These are phyloP conservation scores for Apolygus lucorum DNA, from an alignment of 1,140 invertebrate species.

Conservation along the genomic window DNA sequence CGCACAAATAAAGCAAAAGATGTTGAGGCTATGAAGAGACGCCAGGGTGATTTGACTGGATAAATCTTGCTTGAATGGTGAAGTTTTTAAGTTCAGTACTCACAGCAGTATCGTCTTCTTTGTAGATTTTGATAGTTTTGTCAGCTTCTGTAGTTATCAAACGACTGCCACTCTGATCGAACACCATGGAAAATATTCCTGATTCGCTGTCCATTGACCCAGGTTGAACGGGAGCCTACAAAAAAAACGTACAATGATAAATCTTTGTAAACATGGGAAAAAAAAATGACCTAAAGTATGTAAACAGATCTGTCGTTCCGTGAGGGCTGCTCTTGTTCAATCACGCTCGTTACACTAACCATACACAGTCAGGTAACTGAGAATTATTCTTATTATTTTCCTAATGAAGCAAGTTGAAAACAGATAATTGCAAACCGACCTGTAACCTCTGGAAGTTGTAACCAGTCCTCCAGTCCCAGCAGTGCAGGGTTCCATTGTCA, in stretches of 20 bases:
- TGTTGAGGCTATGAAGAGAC: no score
- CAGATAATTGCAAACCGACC: no score
- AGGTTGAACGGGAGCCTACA: slow-evolving; percentile 85
- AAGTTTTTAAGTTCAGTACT: slow-evolving; percentile 34
- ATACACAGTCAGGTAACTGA: no score
- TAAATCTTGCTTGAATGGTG: not conserved
- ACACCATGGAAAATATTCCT: slow-evolving; percentile 91
- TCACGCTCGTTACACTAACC: no score
- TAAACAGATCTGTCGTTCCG: no score
- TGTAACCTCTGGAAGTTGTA: slow-evolving; percentile 92
- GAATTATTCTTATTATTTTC: no score
- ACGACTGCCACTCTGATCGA: slow-evolving; percentile 86
- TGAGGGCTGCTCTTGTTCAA: no score
- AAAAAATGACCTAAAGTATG: no score
- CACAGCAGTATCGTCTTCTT: slow-evolving; percentile 89
- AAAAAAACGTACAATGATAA: not conserved
- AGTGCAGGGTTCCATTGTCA: slow-evolving; percentile 96
- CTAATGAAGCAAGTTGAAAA: no score
- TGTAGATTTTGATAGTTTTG: slow-evolving; percentile 99
- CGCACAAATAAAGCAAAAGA: not conserved
- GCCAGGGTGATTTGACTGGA: slow-evolving; percentile 17
- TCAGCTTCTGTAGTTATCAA: slow-evolving; percentile 96
- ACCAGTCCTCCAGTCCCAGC: slow-evolving; percentile 99
- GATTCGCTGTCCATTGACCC: slow-evolving; percentile 99
- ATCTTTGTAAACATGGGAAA: no score